Base-by-base conservation (phyloP, 2,797 vertebrate genomes). In the Mus minutoides region DNA sequence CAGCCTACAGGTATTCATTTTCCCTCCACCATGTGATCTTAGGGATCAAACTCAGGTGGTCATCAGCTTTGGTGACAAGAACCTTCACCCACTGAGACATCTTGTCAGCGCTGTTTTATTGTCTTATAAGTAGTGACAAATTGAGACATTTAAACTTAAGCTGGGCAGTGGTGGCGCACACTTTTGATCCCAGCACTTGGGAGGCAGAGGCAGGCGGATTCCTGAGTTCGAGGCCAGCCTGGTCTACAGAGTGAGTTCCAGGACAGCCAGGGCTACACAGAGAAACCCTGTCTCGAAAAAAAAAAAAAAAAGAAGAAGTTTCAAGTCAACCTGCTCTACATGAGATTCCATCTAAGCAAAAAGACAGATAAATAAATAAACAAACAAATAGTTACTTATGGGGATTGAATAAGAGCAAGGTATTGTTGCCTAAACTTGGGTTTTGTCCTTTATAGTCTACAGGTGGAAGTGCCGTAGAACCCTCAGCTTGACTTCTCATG, bases 111-210 rank as follows among this genome's bases (percentile, higher is more conserved):
- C n/a, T 84, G 9, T 84, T 12, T 40, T 43, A 22, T 71, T 71
- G 17, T 71, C 6, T 71, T 37, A 71, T 37, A 67, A 80, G 37
- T 82, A 82, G n/a, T 60, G 52, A 43, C 58, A n/a, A 82, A 69
- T 37, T 75, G 46, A 96, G 22, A 80, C 62, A 43, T 60, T 85
- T 37, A 3, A 71, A 93, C 91, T 92, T 69, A 6, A 78, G 77
- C 95, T 92, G 95, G 43, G 43, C 43, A n/a, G 43, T 46, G 43
- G 43, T 46, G 43, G 43, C 43, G 43, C 43, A 46, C 6, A 6
- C 43, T 6, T 46, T 46, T 46, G 6, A 46, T 46, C 43, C 43
- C 43, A 46, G 43, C 43, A 46, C 43, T 46, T 6, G 43, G 6
- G 43, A 46, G 43, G 43, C 43, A 46, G 43, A 6, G 43, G 43